Percentiles rank a stretch among this genome's conserved stretches.
These are phyloP conservation scores for Muscicapa striata DNA, from an alignment of 2,797 vertebrate species.

Conservation along the genomic window DNA sequence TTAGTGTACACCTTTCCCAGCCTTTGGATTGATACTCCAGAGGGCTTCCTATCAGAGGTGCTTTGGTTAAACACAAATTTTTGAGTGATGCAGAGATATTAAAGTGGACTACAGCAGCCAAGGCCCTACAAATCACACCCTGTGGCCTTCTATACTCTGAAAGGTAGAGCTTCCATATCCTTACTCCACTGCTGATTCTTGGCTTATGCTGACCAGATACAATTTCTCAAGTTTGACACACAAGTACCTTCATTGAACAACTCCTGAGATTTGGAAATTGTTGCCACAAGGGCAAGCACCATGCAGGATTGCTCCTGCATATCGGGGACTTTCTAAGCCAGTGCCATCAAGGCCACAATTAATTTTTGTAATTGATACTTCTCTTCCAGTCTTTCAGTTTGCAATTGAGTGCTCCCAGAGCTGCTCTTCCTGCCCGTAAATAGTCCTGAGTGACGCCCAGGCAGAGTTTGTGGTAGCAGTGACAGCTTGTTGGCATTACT, in stretches of 20 bases:
- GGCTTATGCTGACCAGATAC: background rate
- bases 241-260: background rate
- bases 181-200: background rate
- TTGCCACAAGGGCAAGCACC: background rate
- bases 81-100: background rate
- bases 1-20: background rate
- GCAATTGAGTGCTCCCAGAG: background rate
- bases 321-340: background rate
- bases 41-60: background rate
- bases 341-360: background rate
- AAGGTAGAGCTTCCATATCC: background rate
- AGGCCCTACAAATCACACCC: background rate
- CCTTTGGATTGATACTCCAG: background rate
- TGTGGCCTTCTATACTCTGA: background rate
- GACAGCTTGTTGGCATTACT: constrained; percentile 11
- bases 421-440: background rate
- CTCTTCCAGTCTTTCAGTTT: background rate
- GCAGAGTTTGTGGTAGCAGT: background rate
- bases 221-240: background rate
- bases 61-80: background rate
- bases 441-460: background rate
- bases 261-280: background rate
- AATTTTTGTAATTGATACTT: background rate
- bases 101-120: background rate
- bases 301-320: background rate